Conservation (phyloP, 2,113 vertebrate species). For the Climacteris rufus region DNA sequence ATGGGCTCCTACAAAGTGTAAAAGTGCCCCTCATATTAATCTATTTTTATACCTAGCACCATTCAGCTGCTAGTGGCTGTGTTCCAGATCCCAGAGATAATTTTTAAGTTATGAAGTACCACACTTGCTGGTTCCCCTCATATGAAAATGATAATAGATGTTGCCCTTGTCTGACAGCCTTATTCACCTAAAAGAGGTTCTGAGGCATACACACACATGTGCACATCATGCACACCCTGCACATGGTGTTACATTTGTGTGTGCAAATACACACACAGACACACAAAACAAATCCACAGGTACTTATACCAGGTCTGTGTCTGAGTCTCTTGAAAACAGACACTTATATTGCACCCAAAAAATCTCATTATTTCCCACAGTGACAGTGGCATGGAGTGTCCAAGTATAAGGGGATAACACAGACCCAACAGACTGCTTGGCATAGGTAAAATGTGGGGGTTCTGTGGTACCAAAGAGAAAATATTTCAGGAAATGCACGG, state of each 20-base stretch:
- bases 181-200: not conserved
- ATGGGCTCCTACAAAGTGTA: not conserved
- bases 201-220: not conserved
- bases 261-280: not conserved
- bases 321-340: not conserved
- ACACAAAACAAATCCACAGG: not conserved
- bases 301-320: not conserved
- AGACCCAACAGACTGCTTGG: not conserved
- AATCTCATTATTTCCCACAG: not conserved
- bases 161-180: not conserved
- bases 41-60: not conserved
- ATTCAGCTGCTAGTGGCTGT: not conserved
- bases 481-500: not conserved
- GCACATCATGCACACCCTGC: not conserved
- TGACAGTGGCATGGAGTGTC: not conserved
- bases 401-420: not conserved
- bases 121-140: fast-evolving
- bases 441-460: not conserved
- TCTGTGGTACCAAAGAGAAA: not conserved
- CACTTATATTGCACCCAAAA: not conserved
- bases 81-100: not conserved
- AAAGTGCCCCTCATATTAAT: not conserved
- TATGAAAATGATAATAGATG: not conserved
- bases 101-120: not conserved
- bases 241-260: not conserved